Percentiles rank a stretch among this genome's conserved stretches.
Conservation (phyloP, 2,797 vertebrate genomes). For the Anableps anableps region DNA sequence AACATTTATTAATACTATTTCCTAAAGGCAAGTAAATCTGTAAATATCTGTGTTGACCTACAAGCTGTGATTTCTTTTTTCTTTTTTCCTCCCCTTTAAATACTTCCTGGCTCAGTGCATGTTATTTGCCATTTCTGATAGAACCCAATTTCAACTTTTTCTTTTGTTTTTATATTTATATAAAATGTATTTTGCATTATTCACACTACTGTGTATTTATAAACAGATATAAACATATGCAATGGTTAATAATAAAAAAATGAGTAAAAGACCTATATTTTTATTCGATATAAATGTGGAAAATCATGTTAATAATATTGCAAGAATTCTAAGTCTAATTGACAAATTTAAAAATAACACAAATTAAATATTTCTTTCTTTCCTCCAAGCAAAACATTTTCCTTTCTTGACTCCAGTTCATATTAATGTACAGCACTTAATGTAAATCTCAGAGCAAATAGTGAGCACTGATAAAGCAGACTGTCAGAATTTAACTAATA, state of each 20-base stretch:
- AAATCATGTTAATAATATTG: not conserved
- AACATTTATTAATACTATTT: not conserved
- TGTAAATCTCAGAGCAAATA: not conserved
- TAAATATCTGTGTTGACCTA: not conserved
- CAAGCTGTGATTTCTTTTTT: too few species aligned
- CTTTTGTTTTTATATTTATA: too few species aligned
- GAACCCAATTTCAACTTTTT: too few species aligned
- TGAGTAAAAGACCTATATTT: not conserved
- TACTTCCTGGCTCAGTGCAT: too few species aligned
- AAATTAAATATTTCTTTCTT: not conserved
- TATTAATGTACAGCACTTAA: not conserved
- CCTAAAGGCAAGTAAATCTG: not conserved
- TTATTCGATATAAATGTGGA: not conserved
- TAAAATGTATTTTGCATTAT: not conserved
- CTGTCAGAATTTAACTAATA: not conserved
- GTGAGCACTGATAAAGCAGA: not conserved
- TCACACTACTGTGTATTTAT: not conserved
- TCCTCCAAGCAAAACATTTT: not conserved
- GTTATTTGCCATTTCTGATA: not conserved
- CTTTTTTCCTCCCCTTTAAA: too few species aligned
- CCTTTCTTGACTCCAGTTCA: not conserved
- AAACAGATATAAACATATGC: not conserved
- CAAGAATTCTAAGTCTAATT: not conserved
- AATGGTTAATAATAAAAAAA: constrained; percentile 5
- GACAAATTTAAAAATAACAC: not conserved